These are phyloP conservation scores for Pyrrhosoma nymphula DNA, from an alignment of 2,888 invertebrate genomes.

Conservation along the genomic window DNA sequence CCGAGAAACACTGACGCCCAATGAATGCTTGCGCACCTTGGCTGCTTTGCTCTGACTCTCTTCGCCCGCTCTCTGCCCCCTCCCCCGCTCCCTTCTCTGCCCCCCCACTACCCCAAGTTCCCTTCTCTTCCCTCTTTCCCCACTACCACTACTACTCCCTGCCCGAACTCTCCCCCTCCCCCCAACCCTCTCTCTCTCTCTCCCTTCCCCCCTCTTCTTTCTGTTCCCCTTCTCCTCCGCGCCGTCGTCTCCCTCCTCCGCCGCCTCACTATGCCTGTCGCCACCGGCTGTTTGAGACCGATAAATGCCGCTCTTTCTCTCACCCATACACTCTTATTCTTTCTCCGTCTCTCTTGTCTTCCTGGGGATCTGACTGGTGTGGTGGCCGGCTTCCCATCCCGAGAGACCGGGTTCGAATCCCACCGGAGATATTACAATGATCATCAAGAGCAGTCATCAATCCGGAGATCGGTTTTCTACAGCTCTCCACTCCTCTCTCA, in stretches of 20 bases:
- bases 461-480: too few species aligned
- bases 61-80: neutral
- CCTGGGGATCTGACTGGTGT: neutral
- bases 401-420: neutral
- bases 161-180: neutral
- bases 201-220: neutral
- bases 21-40: slow-evolving; percentile 65
- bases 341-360: neutral
- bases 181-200: neutral
- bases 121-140: neutral
- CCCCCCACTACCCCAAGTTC: neutral
- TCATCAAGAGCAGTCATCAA: too few species aligned
- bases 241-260: slow-evolving; percentile 48
- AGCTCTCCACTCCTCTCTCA: neutral
- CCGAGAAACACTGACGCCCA: slow-evolving; percentile 64
- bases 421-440: too few species aligned
- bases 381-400: too few species aligned
- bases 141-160: neutral
- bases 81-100: neutral
- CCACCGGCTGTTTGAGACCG: slow-evolving; percentile 67
- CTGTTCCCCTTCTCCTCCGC: neutral
- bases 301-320: slow-evolving; percentile 45
- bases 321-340: slow-evolving; percentile 6
- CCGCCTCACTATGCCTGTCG: slow-evolving; percentile 63
- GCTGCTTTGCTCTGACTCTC: slow-evolving; percentile 28